These are phyloP conservation scores for Clupea harengus DNA, from an alignment of 2,113 vertebrate genomes.

Conservation along the genomic window DNA sequence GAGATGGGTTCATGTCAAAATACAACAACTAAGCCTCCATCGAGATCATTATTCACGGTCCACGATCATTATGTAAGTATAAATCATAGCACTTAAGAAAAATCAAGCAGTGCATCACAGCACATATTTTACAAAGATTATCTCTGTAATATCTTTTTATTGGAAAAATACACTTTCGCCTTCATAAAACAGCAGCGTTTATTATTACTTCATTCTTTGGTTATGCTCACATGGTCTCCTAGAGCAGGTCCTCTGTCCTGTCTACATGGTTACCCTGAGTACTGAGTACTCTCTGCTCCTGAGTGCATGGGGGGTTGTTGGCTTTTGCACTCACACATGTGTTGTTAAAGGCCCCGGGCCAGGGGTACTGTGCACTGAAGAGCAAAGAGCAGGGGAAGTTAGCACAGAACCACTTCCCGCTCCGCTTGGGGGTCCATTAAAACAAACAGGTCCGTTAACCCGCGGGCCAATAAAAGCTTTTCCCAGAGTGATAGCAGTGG, in stretches of 20 bases:
- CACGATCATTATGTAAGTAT: background rate
- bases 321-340: slow-evolving; percentile 10
- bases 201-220: background rate
- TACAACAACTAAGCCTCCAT: background rate
- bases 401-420: slow-evolving; percentile 26
- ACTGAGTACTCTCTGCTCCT: background rate
- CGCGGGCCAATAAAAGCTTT: slow-evolving; percentile 43
- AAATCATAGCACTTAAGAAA: background rate
- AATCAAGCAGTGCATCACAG: background rate
- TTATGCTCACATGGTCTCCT: background rate
- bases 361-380: background rate
- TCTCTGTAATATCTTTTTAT: background rate
- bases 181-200: too few relatives aligned
- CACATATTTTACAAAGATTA: background rate
- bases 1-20: background rate
- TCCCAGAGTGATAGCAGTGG: slow-evolving; percentile 42
- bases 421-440: slow-evolving; percentile 35
- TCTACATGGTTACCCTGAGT: background rate
- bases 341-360: slow-evolving; percentile 19
- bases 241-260: background rate
- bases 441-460: slow-evolving; percentile 35
- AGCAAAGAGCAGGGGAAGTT: slow-evolving; percentile 17
- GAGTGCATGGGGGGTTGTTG: background rate
- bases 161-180: background rate
- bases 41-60: background rate